Percentiles rank a stretch among this genome's conserved stretches.
Evolutionary conservation across 2,113 vertebrate species (phyloP).

Genomic region (Gnathonemus longibarbis): DNA sequence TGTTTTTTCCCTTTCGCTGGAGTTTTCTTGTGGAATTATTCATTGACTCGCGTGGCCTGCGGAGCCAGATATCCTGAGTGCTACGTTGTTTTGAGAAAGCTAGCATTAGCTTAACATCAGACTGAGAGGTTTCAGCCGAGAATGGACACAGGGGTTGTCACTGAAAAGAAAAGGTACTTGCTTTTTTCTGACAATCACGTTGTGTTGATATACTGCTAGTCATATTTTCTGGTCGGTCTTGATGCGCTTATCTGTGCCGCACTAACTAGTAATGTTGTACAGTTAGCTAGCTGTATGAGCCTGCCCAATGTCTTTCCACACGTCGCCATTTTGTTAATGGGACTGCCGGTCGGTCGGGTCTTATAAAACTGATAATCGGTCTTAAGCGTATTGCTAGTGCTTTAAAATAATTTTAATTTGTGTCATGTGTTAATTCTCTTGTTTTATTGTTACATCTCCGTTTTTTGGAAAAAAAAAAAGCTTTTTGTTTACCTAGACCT

Average conservation of each 20-base stretch:
- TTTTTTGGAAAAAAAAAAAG: not conserved
- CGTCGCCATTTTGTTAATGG: conserved; percentile 27
- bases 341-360: not conserved
- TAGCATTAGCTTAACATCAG: conserved; percentile 25
- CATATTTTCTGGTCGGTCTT: not conserved
- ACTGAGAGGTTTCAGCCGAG: conserved; percentile 51
- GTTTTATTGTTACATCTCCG: not conserved
- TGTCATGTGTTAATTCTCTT: not conserved
- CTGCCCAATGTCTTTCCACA: not conserved
- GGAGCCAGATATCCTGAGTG: conserved; percentile 22
- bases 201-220: not conserved
- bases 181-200: not conserved
- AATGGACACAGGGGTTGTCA: conserved; percentile 64
- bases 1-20: not conserved
- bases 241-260: not conserved
- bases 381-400: not conserved
- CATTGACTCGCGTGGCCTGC: conserved; percentile 27
- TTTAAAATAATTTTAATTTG: not conserved
- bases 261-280: not conserved
- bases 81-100: conserved; percentile 24
- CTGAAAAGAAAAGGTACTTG: conserved; percentile 68
- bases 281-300: not conserved
- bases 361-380: not conserved
- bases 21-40: conserved; percentile 16
- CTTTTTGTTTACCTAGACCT: not conserved